Evolutionary conservation across 2,888 invertebrate genomes (phyloP).

Genomic region (Morpho achilles): DNA sequence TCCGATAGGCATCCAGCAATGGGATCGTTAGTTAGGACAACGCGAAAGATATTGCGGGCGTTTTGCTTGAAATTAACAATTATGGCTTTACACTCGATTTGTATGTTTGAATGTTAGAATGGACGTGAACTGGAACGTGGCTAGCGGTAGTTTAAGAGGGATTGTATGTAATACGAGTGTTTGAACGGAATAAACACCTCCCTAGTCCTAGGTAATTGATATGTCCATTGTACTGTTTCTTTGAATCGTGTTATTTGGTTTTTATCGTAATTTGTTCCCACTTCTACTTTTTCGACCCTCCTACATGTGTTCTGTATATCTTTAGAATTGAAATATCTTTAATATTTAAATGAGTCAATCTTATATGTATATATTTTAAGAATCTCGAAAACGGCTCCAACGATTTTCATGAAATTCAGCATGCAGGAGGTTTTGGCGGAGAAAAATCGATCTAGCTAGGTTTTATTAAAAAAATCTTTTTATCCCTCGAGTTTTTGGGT

Average conservation of each 20-base stretch:
- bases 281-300: no score
- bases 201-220: constrained; percentile 5
- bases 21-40: constrained; percentile 71
- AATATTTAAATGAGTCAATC: no score
- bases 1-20: constrained; percentile 75
- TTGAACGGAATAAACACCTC: constrained; percentile 23
- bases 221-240: constrained; percentile 1
- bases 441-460: no score
- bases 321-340: no score
- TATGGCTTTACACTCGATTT: constrained; percentile 65
- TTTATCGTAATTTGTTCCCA: neutral
- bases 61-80: constrained; percentile 76
- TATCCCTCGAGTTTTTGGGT: no score
- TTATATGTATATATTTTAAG: no score
- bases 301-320: no score
- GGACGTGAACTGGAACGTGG: constrained; percentile 33
- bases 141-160: constrained; percentile 35
- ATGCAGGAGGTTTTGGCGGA: no score
- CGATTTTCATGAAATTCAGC: no score
- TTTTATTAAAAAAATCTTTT: no score
- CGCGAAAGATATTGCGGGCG: constrained; percentile 67
- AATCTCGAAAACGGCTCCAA: no score
- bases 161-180: constrained; percentile 29
- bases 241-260: constrained; percentile 1
- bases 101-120: constrained; percentile 49